Conservation (phyloP, 2,113 vertebrate genomes). For the Lagopus leucura region DNA sequence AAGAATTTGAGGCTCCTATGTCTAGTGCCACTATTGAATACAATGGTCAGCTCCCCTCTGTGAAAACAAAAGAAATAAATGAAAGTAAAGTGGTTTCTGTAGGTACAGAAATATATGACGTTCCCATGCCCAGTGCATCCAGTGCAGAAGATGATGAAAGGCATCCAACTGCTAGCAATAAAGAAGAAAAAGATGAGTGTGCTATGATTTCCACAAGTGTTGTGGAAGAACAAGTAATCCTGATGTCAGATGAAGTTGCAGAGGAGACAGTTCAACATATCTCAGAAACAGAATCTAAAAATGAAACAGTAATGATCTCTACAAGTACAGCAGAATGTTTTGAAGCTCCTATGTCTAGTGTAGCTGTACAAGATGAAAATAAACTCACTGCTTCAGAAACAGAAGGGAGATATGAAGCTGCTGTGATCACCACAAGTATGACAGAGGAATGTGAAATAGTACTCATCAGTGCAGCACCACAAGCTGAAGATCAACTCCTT, state of each 20-base stretch:
- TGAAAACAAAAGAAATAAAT: constrained; percentile 22
- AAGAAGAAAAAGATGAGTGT: constrained; percentile 81
- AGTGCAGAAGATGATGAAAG: constrained; percentile 19
- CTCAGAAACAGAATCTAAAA: constrained; percentile 27
- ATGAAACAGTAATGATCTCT: constrained; percentile 70
- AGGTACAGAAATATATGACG: constrained; percentile 58
- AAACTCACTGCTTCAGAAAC: background rate
- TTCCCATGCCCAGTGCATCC: constrained; percentile 74
- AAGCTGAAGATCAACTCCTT: constrained; percentile 31
- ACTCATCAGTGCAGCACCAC: constrained; percentile 40
- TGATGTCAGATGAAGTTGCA: constrained; percentile 19
- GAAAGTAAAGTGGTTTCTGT: background rate
- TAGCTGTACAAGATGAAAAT: constrained; percentile 23
- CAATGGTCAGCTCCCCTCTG: constrained; percentile 1
- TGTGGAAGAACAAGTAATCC: constrained; percentile 69
- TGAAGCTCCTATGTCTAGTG: constrained; percentile 72
- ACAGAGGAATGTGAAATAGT: constrained; percentile 72
- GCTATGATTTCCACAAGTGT: constrained; percentile 82
- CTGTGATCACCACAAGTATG: constrained; percentile 75
- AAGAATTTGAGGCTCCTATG: constrained; percentile 77
- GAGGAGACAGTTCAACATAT: background rate
- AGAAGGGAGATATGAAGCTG: constrained; percentile 55
- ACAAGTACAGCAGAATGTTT: constrained; percentile 79
- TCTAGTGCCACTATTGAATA: constrained; percentile 60
- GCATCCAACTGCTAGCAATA: constrained; percentile 62